phyloP scores from a whole-genome alignment of 2,888 invertebrate genomes.

The Fragum sueziense region DNA sequence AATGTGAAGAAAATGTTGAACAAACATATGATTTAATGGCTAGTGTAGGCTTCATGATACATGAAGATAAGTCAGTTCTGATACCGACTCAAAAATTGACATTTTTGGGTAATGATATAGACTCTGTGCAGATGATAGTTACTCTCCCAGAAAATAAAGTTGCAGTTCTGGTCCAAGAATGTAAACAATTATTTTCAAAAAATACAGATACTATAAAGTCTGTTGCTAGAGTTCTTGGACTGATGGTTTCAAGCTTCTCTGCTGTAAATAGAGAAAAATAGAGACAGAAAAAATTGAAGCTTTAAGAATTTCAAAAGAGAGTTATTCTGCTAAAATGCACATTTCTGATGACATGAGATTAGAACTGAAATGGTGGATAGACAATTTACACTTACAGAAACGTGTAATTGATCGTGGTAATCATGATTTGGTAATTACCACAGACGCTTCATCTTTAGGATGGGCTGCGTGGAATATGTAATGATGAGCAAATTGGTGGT shows the following conservation, averaged over 20 bases:
- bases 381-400: conserved; percentile 6
- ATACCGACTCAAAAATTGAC: not conserved
- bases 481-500: conserved; percentile 8
- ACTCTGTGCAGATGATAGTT: not conserved
- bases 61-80: not conserved
- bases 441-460: conserved; percentile 11
- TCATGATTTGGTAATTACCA: conserved; percentile 2
- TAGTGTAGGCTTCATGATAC: not conserved
- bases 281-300: conserved; percentile 35
- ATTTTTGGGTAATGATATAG: not conserved
- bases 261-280: conserved; percentile 22
- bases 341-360: not conserved
- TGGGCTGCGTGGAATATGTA: conserved; percentile 27
- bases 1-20: not conserved
- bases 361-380: conserved; percentile 29
- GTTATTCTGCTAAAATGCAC: conserved; percentile 9
- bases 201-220: not conserved
- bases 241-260: not conserved
- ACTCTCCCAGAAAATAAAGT: not conserved
- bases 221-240: not conserved
- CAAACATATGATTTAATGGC: no score
- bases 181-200: not conserved
- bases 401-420: not conserved
- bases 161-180: not conserved
- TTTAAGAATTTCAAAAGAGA: conserved; percentile 11